phyloP scores from a whole-genome alignment of 2,113 vertebrate species.

The Saimiri boliviensis region DNA sequence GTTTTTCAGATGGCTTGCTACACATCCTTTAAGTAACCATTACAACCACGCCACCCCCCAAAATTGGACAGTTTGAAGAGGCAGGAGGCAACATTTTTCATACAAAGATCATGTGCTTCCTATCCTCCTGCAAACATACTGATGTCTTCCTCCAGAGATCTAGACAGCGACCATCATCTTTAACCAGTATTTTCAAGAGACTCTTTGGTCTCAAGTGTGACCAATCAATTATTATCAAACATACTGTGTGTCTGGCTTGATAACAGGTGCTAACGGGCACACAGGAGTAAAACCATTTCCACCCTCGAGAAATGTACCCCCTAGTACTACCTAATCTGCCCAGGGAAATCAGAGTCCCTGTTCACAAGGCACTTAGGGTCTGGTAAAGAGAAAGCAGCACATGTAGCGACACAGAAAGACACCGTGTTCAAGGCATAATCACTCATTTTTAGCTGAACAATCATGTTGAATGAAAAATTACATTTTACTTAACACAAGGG shows the following conservation, averaged over 20 bases:
- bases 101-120: background rate
- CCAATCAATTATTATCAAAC: background rate
- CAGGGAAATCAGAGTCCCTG: background rate
- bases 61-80: background rate
- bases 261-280: background rate
- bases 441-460: background rate
- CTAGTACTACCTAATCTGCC: background rate
- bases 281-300: background rate
- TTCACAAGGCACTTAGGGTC: background rate
- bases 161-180: background rate
- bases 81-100: background rate
- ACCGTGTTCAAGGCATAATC: background rate
- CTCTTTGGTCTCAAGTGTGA: slow-evolving; percentile 25
- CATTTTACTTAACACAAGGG: background rate
- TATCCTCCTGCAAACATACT: background rate
- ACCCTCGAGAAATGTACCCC: slow-evolving; percentile 22
- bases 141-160: background rate
- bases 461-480: background rate
- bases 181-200: background rate
- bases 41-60: background rate
- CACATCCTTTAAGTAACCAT: background rate
- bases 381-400: background rate
- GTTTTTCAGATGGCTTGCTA: background rate
- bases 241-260: background rate
- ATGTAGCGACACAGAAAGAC: background rate